Evolutionary conservation across 2,888 invertebrate genomes (phyloP).

Genomic region (Entomobrya multifasciata): DNA sequence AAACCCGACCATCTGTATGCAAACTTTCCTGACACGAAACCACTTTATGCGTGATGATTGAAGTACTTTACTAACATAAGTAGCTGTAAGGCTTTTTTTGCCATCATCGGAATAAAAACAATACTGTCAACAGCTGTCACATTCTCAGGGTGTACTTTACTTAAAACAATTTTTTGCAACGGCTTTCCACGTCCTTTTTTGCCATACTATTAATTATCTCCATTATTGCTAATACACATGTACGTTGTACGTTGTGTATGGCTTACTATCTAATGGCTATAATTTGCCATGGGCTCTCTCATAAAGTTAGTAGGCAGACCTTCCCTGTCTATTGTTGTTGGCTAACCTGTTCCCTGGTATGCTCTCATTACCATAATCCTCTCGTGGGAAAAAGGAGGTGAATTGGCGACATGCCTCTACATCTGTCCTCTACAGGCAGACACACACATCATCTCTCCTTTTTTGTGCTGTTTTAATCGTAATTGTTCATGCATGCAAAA

Average conservation of each 20-base stretch:
- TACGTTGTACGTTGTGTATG: no score
- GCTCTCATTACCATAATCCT: constrained; percentile 6
- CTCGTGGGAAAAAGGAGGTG: not conserved
- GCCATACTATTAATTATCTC: not conserved
- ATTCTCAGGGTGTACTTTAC: not conserved
- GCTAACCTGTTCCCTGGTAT: not conserved
- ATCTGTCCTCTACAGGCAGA: not conserved
- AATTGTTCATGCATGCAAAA: not conserved
- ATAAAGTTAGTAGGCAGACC: no score
- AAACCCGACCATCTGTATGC: no score
- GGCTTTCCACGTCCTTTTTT: not conserved
- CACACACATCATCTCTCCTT: not conserved
- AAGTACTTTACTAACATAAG: no score
- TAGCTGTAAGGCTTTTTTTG: no score
- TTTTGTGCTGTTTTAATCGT: not conserved
- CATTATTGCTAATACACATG: no score
- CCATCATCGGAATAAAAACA: not conserved
- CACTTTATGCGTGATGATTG: no score
- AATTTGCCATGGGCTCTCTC: no score
- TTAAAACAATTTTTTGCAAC: not conserved
- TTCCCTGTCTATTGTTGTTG: not conserved
- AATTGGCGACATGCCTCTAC: not conserved
- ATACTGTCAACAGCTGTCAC: not conserved
- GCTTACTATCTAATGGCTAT: no score
- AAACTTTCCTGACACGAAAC: no score